Evolutionary conservation across 2,888 invertebrate species (phyloP).

Genomic region (Entomobrya proxima): DNA sequence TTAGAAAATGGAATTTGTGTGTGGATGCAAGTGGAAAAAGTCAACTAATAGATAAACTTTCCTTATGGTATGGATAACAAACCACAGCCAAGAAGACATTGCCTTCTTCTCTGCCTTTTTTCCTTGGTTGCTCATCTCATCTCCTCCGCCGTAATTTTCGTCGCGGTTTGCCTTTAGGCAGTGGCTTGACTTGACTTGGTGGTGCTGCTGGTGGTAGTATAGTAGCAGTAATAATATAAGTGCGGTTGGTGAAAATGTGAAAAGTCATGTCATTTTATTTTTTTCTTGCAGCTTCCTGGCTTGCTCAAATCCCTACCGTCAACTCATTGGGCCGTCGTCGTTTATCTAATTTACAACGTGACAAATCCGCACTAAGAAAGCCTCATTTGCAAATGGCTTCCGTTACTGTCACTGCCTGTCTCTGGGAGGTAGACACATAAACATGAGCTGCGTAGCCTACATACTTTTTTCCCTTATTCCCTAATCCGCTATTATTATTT

Average conservation of each 20-base stretch:
- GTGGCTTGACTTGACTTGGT: background rate
- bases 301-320: conserved; percentile 53
- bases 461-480: too few species aligned
- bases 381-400: conserved; percentile 74
- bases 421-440: too few species aligned
- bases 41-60: conserved; percentile 41
- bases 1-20: conserved; percentile 6
- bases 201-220: background rate
- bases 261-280: conserved; percentile 57
- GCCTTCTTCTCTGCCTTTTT: background rate
- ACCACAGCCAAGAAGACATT: background rate
- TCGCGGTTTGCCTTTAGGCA: conserved; percentile 41
- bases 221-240: background rate
- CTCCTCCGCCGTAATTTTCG: conserved; percentile 42
- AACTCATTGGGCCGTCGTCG: conserved; percentile 62
- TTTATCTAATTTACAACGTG: conserved; percentile 74
- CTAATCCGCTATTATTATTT: too few species aligned
- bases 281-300: conserved; percentile 13
- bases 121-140: conserved; percentile 28
- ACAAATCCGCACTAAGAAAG: conserved; percentile 73
- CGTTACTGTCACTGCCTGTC: conserved; percentile 32
- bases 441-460: too few species aligned
- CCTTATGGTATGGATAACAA: conserved; percentile 47
- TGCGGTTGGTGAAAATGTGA: conserved; percentile 46
- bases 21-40: background rate